Conservation (phyloP, 2,113 vertebrate genomes). For the Forbesichthys papilliferus region DNA sequence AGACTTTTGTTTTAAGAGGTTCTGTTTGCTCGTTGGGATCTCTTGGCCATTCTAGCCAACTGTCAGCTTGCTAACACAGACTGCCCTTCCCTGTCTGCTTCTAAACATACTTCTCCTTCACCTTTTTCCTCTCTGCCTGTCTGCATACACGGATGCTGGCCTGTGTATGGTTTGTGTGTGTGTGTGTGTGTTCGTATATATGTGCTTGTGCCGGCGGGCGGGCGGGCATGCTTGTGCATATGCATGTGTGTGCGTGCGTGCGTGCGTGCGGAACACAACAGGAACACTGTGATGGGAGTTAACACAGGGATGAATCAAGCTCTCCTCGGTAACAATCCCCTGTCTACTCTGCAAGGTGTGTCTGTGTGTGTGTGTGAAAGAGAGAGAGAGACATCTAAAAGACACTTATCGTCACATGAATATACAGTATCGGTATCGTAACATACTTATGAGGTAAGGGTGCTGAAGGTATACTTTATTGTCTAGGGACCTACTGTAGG, state of each 20-base stretch:
- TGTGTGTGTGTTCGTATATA: constrained; percentile 25
- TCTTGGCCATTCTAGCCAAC: constrained; percentile 19
- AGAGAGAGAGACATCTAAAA: constrained; percentile 6
- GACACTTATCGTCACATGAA: constrained; percentile 14
- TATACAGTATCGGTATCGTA: neutral
- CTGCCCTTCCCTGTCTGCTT: constrained; percentile 52
- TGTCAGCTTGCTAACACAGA: constrained; percentile 24
- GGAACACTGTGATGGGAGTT: constrained; percentile 92
- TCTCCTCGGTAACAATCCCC: constrained; percentile 89
- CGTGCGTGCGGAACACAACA: constrained; percentile 72
- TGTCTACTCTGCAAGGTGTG: constrained; percentile 89
- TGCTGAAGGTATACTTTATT: constrained; percentile 14
- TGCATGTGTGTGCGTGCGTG: constrained; percentile 40
- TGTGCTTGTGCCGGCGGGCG: constrained; percentile 29
- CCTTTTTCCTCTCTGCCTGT: constrained; percentile 55
- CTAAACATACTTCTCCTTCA: constrained; percentile 62
- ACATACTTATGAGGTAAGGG: constrained; percentile 17
- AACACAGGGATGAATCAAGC: constrained; percentile 90
- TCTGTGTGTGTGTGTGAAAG: constrained; percentile 4
- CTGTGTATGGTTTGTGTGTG: constrained; percentile 5
- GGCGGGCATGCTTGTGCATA: constrained; percentile 23
- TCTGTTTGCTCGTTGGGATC: constrained; percentile 30
- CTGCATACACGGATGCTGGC: constrained; percentile 23
- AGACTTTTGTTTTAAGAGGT: neutral
- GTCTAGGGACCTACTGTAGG: constrained; percentile 1